These are phyloP conservation scores for Melanaphis sacchari DNA, from an alignment of 1,140 invertebrate species.

Conservation along the genomic window DNA sequence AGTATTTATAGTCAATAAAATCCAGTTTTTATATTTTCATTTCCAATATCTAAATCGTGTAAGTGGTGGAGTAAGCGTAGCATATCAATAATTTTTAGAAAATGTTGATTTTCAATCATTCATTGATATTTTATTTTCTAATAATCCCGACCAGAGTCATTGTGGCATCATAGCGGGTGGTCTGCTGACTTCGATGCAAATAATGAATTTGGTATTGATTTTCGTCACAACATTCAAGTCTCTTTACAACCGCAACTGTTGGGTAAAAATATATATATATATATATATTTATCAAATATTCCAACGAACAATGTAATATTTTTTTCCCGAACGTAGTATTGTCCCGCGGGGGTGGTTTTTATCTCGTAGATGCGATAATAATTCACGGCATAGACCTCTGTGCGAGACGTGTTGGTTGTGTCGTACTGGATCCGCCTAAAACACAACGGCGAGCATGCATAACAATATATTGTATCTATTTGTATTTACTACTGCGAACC, in stretches of 20 bases:
- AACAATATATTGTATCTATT: neutral
- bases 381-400: neutral
- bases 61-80: neutral
- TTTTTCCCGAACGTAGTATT: neutral
- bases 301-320: neutral
- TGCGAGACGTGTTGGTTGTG: neutral
- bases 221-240: neutral
- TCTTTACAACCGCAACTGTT: neutral
- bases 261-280: neutral
- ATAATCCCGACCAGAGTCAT: neutral
- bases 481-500: neutral
- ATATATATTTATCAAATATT: neutral
- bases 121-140: neutral
- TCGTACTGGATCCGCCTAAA: neutral
- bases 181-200: neutral
- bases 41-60: neutral
- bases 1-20: neutral
- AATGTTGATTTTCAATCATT: neutral
- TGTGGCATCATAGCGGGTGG: neutral
- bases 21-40: neutral
- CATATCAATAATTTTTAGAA: neutral
- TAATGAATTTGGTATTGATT: conserved; percentile 6
- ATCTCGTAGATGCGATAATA: neutral
- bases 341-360: neutral
- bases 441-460: neutral